Percentiles rank a stretch among this genome's conserved stretches.
These are phyloP conservation scores for Anas bernieri DNA, from an alignment of 2,797 vertebrate genomes.

Conservation along the genomic window DNA sequence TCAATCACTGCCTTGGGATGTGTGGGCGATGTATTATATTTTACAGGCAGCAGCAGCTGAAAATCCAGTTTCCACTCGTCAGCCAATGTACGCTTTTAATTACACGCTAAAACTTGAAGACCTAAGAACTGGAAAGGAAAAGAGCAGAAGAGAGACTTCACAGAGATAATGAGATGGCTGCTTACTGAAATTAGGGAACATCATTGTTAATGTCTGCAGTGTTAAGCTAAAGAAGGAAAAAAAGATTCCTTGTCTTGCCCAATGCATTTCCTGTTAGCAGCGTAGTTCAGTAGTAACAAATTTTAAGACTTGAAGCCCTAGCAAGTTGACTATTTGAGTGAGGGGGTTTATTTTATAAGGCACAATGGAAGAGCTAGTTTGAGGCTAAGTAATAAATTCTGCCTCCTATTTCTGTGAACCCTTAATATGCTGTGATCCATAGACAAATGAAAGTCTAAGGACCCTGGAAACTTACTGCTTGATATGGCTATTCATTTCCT, in stretches of 20 bases:
- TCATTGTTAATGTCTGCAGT: neutral
- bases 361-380: neutral
- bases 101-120: conserved; percentile 30
- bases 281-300: neutral
- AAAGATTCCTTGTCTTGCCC: neutral
- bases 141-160: conserved; percentile 32
- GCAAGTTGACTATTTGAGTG: neutral
- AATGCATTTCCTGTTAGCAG: neutral
- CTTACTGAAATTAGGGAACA: conserved; percentile 2
- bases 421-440: neutral
- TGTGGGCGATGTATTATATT: neutral
- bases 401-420: neutral
- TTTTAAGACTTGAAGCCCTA: neutral
- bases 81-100: conserved; percentile 46
- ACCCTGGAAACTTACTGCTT: neutral
- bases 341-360: neutral
- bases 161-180: conserved; percentile 12
- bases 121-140: neutral
- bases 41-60: conserved; percentile 42
- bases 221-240: neutral
- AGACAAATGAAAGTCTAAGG: neutral
- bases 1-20: conserved; percentile 40
- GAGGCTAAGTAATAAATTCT: neutral
- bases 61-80: conserved; percentile 32
- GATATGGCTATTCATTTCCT: neutral